These are phyloP conservation scores for Rhamphomyia laevipes DNA, from an alignment of 2,888 invertebrate genomes.

Conservation along the genomic window DNA sequence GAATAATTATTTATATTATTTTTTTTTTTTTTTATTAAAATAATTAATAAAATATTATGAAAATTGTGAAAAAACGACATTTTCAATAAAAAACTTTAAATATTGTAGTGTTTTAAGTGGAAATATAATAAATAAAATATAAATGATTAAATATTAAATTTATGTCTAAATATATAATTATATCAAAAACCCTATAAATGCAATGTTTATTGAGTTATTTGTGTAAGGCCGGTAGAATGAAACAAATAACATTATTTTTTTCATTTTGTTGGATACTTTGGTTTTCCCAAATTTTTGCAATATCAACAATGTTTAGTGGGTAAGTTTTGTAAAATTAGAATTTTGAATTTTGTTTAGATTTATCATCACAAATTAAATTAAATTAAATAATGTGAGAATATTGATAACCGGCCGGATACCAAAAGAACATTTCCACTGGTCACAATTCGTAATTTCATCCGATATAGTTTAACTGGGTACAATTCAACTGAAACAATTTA, in stretches of 20 bases:
- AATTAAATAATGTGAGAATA: no score
- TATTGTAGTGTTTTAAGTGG: not conserved
- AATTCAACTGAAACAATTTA: no score
- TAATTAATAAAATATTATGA: no score
- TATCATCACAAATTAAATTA: no score
- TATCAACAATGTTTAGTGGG: constrained; percentile 12
- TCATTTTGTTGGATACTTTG: constrained; percentile 13
- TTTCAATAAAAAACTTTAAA: not conserved
- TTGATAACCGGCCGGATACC: no score
- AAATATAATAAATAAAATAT: not conserved
- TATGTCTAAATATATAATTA: not conserved
- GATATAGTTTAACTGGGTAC: no score
- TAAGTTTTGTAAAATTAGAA: no score
- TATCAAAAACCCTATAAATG: constrained; percentile 6
- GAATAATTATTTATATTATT: no score
- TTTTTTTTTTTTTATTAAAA: no score
- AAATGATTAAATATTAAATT: not conserved
- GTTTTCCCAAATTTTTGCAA: constrained; percentile 13
- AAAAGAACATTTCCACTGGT: no score
- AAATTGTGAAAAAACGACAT: not conserved
- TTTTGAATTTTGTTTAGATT: no score
- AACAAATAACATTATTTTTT: constrained; percentile 11
- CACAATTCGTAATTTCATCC: no score
- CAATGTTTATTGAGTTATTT: constrained; percentile 9
- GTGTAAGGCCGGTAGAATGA: constrained; percentile 10